These are phyloP conservation scores for Cirrhinus mrigala DNA, from an alignment of 2,797 vertebrate species.

Conservation along the genomic window DNA sequence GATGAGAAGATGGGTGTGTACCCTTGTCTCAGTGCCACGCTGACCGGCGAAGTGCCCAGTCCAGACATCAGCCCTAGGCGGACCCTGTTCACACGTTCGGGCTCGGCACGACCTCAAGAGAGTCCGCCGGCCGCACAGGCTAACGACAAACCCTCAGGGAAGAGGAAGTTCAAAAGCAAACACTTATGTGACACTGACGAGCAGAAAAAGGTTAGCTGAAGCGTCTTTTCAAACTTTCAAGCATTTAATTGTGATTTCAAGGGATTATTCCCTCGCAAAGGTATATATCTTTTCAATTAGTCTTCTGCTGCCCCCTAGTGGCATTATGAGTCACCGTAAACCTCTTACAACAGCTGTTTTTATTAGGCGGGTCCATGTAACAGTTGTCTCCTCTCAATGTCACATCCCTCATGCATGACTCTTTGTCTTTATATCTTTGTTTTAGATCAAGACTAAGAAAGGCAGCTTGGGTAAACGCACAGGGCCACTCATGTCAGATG, in stretches of 20 bases:
- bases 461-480: conserved; percentile 78
- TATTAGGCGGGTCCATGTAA: conserved; percentile 32
- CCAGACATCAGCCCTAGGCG: conserved; percentile 71
- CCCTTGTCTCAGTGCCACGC: conserved; percentile 66
- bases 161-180: conserved; percentile 99
- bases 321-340: conserved; percentile 55
- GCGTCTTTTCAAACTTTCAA: neutral
- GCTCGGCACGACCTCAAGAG: conserved; percentile 77
- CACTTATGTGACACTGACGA: conserved; percentile 84
- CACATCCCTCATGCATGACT: conserved; percentile 35
- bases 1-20: conserved; percentile 69
- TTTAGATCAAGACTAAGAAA: conserved; percentile 83
- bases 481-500: conserved; percentile 69
- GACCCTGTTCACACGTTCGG: conserved; percentile 78
- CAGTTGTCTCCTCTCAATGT: conserved; percentile 49
- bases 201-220: conserved; percentile 76
- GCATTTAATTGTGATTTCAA: neutral
- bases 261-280: neutral
- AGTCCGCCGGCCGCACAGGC: conserved; percentile 78
- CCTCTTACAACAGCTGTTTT: conserved; percentile 58
- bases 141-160: conserved; percentile 93
- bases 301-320: conserved; percentile 79
- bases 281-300: conserved; percentile 15
- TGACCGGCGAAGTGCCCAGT: conserved; percentile 58
- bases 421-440: conserved; percentile 35